Evolutionary conservation across 2,888 invertebrate species (phyloP), one percentile per base, ranked within the genome.

Genomic region (Parapristionchus giblindavisi): DNA sequence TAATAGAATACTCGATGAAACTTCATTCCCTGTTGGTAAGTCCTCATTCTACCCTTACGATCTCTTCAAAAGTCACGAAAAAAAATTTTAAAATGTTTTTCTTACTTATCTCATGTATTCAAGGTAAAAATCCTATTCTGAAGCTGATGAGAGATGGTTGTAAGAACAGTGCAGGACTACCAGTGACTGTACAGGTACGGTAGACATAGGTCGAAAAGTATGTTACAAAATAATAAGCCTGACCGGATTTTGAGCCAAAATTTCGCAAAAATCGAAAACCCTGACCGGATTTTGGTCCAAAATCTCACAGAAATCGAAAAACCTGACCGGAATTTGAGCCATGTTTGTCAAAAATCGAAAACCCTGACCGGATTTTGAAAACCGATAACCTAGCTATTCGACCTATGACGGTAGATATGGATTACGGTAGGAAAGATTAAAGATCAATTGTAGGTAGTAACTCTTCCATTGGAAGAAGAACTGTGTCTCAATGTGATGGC

Each of bases 391-490:
- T n/a, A n/a, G n/a, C n/a, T n/a, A n/a, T n/a, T n/a, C n/a, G n/a
- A n/a, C n/a, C n/a, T n/a, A n/a, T n/a, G n/a, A n/a, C n/a, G n/a
- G n/a, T n/a, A n/a, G n/a, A n/a, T n/a, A n/a, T 14, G 48, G 48
- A 48, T 48, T 48, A 48, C 48, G 48, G 48, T 48, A n/a, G n/a
- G n/a, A n/a, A n/a, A n/a, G n/a, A n/a, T n/a, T n/a, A n/a, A n/a
- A n/a, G 51, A 68, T 38, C 3, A 2, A 8, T 38, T 65, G 1
- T 54, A 74, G 74, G 76, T 82, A 14, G 86, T 84, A 21, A 76
- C 81, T 14, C 76, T 80, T 11, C 83, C 84, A 3, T 79, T 68
- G 38, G 79, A 83, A n/a, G 86, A 86, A 66, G 85, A 85, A 51
- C 52, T 78, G 8, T 86, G 86, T 75, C 79, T 86, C 11, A 72